Percentiles rank a stretch among this genome's conserved stretches.
Evolutionary conservation across 2,797 vertebrate genomes (phyloP).

Genomic region (Sciurus vulgaris): DNA sequence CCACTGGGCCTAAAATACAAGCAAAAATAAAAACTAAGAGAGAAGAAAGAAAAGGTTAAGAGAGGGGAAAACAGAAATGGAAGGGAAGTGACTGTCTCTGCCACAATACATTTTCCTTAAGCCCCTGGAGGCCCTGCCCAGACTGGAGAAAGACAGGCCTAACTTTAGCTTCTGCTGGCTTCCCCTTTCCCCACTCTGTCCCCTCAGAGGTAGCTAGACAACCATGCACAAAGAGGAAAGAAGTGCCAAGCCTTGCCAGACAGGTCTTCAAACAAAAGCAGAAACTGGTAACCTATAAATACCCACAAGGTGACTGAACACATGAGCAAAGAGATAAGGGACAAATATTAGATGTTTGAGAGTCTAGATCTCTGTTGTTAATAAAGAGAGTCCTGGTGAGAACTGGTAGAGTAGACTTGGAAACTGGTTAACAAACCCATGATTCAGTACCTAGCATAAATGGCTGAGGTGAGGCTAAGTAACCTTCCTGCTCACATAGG

Average conservation of each 20-base stretch:
- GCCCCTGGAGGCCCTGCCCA: neutral
- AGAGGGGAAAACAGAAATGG: neutral
- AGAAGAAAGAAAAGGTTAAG: neutral
- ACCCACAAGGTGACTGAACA: constrained; percentile 70
- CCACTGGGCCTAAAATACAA: neutral
- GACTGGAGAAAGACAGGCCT: neutral
- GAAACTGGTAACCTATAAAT: constrained; percentile 73
- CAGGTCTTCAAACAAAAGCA: constrained; percentile 68
- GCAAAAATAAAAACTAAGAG: neutral
- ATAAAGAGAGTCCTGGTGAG: neutral
- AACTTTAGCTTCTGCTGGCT: neutral
- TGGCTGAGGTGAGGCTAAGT: neutral
- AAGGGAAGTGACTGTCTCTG: neutral
- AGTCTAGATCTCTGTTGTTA: neutral
- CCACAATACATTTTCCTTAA: neutral
- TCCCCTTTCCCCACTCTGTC: neutral
- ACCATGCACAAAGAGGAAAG: constrained; percentile 62
- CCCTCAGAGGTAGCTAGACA: constrained; percentile 46
- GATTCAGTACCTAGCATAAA: neutral
- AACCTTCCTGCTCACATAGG: neutral
- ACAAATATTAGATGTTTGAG: constrained; percentile 43
- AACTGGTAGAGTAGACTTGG: neutral
- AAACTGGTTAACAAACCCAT: neutral
- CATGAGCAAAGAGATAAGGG: constrained; percentile 68
- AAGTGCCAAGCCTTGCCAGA: constrained; percentile 55